phyloP scores from a whole-genome alignment of 2,888 invertebrate genomes.

The Tenthredo notha region DNA sequence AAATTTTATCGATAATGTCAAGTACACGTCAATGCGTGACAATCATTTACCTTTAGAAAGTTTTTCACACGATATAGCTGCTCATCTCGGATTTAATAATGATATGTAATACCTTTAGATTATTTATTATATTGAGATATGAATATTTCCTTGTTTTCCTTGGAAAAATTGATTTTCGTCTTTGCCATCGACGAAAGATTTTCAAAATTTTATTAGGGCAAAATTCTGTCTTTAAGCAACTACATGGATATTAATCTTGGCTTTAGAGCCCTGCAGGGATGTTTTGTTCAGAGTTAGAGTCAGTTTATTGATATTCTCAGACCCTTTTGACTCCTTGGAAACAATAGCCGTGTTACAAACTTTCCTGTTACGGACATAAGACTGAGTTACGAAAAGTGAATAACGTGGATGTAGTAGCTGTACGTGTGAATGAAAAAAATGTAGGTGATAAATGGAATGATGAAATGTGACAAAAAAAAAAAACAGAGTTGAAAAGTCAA shows the following conservation, averaged over 20 bases:
- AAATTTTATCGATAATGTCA: not conserved
- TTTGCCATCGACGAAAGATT: not conserved
- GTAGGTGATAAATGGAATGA: not conserved
- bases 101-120: not conserved
- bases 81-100: not conserved
- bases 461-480: not conserved
- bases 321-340: not conserved
- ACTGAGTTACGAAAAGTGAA: not conserved
- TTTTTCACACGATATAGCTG: not conserved
- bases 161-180: not conserved
- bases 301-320: slow-evolving; percentile 10
- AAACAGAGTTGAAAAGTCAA: not conserved
- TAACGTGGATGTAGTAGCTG: not conserved
- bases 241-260: not conserved
- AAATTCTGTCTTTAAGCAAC: not conserved
- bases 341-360: not conserved
- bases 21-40: not conserved
- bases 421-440: not conserved
- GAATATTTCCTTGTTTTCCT: not conserved
- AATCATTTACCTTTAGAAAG: not conserved
- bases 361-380: not conserved
- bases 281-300: not conserved
- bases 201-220: not conserved
- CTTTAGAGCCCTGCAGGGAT: not conserved
- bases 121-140: not conserved